Base-by-base conservation (phyloP, 2,888 invertebrate species). In the Caenorhabditis virilis region DNA sequence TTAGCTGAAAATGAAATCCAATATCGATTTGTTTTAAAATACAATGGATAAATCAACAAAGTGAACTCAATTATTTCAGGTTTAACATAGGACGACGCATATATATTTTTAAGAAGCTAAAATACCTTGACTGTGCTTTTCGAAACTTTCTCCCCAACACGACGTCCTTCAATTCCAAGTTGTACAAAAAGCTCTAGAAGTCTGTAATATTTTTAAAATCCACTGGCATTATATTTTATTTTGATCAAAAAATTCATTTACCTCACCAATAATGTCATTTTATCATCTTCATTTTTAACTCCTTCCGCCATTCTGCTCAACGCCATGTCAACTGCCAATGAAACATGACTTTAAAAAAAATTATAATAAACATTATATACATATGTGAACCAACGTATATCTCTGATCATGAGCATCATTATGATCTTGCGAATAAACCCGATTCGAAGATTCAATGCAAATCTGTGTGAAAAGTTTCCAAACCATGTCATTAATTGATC, bases 401-500 rank as follows among this genome's bases (percentile, higher is more conserved):
- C 74, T 59, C 36, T 78, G 72, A 49, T 78, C 78, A 20, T 64
- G 60, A 7, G 67, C 62, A 20, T 69, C 70, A 15, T 47, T 55
- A 38, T 66, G 42, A 15, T 67, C 78, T 18, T 79, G 68, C 6
- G 79, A 67, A 55, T 81, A 81, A 16, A 82, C 65, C 26, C 78
- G 69, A 59, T 75, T 82, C 36, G 77, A 78, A 5, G 92, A 91
- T 82, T 94, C 93, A 13, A 95, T 91, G 0, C 93, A 93, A 79
- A 95, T 93, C 84, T 92, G 91, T 0, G 91, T 92, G 85, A 97
- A 97, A 91, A 97, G 93, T 80, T 92, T 89, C 95, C 98, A 94
- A 67, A 98, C 93, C 84, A 93, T 93, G 78, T 93, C 93, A 83
- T 94, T 92, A 20, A 89, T 87, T 76, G 87, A 84, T 1, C 85